Evolutionary conservation across 2,797 vertebrate genomes (phyloP), one percentile per base, ranked within the genome.

Genomic region (Notolepis coatsorum): DNA sequence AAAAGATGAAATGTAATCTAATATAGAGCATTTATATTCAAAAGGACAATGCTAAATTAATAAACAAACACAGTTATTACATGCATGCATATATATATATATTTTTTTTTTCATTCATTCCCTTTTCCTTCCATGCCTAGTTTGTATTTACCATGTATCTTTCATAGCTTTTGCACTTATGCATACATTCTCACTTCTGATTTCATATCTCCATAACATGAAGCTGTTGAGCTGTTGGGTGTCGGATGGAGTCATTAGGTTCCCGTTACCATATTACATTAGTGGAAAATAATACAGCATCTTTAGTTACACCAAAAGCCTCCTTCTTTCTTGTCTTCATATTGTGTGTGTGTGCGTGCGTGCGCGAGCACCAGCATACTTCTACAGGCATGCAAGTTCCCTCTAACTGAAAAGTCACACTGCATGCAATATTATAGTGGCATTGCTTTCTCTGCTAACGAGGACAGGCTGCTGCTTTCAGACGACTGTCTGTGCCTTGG

Each of bases 231-330:
- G 9, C 46, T 54, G 4, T 28, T 2, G 5, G 7, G 15, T 61
- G 55, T 24, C 28, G 3, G 37, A 54, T 57, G 35, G 54, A 71
- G 33, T 61, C 46, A 57, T 54, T 47, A 25, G 30, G 10, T 52
- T 54, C 59, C 57, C 73, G 69, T 78, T 75, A 43, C 68, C 73
- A 79, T 78, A 70, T 73, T 20, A 65, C 52, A 48, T 10, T 46
- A 79, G 66, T 68, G 6, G 0, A 25, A 28, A 39, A 2, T 25
- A 52, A 61, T 39, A 58, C 62, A 35, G 48, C 49, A 50, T 70
- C 48, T 70, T 68, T 49, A 69, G 58, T 54, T 70, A 53, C 28
- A 52, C 35, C 2, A 38, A 62, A 47, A 39, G 2, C 18, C 25
- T 4, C 1, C 13, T 53, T 51, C 28, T 35, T 52, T 41, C 43